These are phyloP conservation scores for Cephonodes hylas DNA, from an alignment of 2,888 invertebrate genomes.

Conservation along the genomic window DNA sequence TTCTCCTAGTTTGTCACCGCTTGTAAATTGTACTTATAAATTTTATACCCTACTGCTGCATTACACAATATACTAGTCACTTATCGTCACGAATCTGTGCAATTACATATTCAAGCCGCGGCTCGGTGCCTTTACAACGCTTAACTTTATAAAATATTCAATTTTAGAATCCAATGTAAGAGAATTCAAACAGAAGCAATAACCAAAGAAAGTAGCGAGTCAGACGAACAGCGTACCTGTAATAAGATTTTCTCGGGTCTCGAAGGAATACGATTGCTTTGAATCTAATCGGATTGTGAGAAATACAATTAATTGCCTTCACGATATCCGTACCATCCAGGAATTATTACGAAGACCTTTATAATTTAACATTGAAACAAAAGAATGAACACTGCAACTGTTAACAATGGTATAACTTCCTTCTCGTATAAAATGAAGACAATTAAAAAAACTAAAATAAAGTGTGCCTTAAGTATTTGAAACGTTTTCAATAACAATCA, in stretches of 20 bases:
- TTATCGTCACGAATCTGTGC: background rate
- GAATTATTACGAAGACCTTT: background rate
- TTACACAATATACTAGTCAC: background rate
- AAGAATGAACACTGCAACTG: background rate
- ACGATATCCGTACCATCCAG: background rate
- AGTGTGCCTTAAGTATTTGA: background rate
- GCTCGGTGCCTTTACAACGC: background rate
- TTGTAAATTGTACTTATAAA: background rate
- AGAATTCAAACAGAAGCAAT: conserved; percentile 35
- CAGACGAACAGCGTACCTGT: conserved; percentile 21
- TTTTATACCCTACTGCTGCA: background rate
- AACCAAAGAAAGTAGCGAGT: conserved; percentile 25
- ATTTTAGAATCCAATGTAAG: background rate
- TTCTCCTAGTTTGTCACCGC: background rate
- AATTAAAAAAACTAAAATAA: background rate
- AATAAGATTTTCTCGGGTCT: conserved; percentile 54
- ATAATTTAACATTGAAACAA: background rate
- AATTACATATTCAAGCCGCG: background rate
- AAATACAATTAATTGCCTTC: conserved; percentile 38
- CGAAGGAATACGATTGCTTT: conserved; percentile 40
- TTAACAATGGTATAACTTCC: conserved; percentile 20
- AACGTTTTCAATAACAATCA: background rate
- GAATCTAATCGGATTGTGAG: conserved; percentile 50
- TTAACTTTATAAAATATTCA: background rate
- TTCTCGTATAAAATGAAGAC: conserved; percentile 10